These are phyloP conservation scores for Bos indicus DNA, from an alignment of 2,113 vertebrate genomes.

Conservation along the genomic window DNA sequence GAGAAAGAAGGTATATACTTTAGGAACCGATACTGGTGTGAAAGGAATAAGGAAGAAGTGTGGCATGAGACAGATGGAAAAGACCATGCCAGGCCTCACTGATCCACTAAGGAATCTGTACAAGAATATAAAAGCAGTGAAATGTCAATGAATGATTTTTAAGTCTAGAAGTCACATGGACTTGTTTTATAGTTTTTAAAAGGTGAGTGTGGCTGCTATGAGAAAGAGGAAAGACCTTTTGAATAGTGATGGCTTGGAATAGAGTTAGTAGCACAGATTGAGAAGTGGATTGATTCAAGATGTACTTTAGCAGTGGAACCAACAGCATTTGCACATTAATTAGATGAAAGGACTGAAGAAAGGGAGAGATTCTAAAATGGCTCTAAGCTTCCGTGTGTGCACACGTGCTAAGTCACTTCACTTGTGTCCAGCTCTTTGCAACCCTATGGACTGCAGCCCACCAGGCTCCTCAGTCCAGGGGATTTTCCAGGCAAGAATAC, in stretches of 20 bases:
- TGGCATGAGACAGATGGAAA: background rate
- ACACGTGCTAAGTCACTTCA: background rate
- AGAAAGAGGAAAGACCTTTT: background rate
- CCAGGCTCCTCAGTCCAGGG: background rate
- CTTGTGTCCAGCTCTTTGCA: background rate
- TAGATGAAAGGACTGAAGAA: background rate
- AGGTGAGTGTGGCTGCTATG: background rate
- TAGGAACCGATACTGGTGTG: background rate
- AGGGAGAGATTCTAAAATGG: background rate
- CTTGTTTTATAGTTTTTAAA: background rate
- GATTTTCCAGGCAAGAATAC: background rate
- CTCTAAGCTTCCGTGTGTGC: background rate
- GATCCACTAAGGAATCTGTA: background rate
- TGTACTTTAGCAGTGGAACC: background rate
- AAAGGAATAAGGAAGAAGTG: background rate
- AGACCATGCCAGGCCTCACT: fast-evolving
- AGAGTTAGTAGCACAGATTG: background rate
- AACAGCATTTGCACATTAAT: background rate
- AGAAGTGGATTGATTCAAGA: background rate
- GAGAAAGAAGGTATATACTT: background rate
- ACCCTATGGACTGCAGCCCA: background rate
- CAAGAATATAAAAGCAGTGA: background rate
- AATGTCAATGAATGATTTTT: background rate
- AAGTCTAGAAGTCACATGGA: background rate
- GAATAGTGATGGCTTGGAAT: background rate